phyloP scores from a whole-genome alignment of 2,888 invertebrate genomes.

The Orthosia incerta region DNA sequence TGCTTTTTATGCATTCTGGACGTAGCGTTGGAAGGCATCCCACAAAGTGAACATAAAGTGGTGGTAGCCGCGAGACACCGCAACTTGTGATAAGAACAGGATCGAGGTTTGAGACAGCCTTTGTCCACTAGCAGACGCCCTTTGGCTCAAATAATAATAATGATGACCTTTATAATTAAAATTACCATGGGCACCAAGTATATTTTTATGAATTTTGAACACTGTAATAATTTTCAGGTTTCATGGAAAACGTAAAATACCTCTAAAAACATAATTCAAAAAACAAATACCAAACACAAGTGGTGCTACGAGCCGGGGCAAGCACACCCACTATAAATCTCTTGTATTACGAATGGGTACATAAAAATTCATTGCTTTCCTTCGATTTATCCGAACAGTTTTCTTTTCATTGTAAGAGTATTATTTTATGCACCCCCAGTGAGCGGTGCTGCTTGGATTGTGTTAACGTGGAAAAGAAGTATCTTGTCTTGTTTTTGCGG shows the following conservation, averaged over 20 bases:
- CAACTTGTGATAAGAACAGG: too few species aligned
- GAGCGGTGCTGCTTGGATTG: slow-evolving; percentile 58
- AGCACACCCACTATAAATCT: slow-evolving; percentile 69
- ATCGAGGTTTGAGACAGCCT: too few species aligned
- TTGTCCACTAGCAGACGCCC: too few species aligned
- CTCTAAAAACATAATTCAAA: slow-evolving; percentile 23
- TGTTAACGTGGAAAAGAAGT: slow-evolving; percentile 44
- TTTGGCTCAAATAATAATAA: too few species aligned
- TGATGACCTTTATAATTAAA: too few species aligned
- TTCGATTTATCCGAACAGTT: slow-evolving; percentile 80
- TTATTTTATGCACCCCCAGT: slow-evolving; percentile 84
- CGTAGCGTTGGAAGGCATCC: too few species aligned
- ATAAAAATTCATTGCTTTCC: slow-evolving; percentile 82
- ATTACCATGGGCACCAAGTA: too few species aligned
- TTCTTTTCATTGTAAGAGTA: slow-evolving; percentile 80
- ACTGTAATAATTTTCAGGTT: neutral
- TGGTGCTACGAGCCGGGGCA: slow-evolving; percentile 25
- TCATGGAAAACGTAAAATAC: neutral
- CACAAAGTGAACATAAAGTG: too few species aligned
- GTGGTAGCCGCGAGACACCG: too few species aligned
- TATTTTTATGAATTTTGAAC: too few species aligned
- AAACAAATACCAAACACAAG: slow-evolving; percentile 42
- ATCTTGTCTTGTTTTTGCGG: slow-evolving; percentile 21
- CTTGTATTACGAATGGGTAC: slow-evolving; percentile 74
- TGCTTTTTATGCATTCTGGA: too few species aligned